Base-by-base conservation (phyloP, 2,113 vertebrate genomes). In the Psettodes erumei region DNA sequence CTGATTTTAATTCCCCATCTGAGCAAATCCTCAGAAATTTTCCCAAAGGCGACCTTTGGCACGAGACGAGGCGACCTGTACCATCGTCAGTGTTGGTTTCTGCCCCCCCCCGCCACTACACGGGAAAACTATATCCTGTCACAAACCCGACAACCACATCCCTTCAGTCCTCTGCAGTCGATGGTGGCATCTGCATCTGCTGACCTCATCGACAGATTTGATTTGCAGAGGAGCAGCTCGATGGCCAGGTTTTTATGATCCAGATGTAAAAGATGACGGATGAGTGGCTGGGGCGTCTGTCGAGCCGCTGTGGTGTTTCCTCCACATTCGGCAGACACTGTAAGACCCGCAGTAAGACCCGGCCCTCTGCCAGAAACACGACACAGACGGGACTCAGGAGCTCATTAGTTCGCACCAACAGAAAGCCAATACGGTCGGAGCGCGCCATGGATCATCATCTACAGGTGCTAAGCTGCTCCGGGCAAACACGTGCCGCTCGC, bases 211-310 rank as follows among this genome's bases (percentile, higher is more conserved):
- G 55, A 74, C n/a, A 65, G 30, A 79, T 79, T 71, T 37, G 1
- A 68, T 64, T 76, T 87, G 66, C 21, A 69, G 48, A 48, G 68
- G 32, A 62, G 35, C 58, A 11, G 30, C 54, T 60, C 66, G 75
- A 66, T 40, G 60, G 25, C 15, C 27, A 8, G 27, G 32, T 68
- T 48, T 64, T 35, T 18, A 15, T 25, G 33, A 33, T 28, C 1
- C 2, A 21, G 53, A 25, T 42, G 13, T 45, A 54, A n/a, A 80
- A 27, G 37, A 67, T 64, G 42, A 69, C 51, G 56, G 51, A 68
- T 7, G 53, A 51, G 58, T 6, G 18, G 15, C 35, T 30, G 42
- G 25, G 12, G 23, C 45, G 67, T 55, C 56, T 74, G 37, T 72
- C 59, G 28, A n/a, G 19, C 33, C 30, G 6, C 66, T 51, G 64